A percentile compares a stretch with the other conserved stretches of the same genome.
These are phyloP conservation scores for Drosophila tani DNA, from an alignment of 1,140 invertebrate species.

Conservation along the genomic window DNA sequence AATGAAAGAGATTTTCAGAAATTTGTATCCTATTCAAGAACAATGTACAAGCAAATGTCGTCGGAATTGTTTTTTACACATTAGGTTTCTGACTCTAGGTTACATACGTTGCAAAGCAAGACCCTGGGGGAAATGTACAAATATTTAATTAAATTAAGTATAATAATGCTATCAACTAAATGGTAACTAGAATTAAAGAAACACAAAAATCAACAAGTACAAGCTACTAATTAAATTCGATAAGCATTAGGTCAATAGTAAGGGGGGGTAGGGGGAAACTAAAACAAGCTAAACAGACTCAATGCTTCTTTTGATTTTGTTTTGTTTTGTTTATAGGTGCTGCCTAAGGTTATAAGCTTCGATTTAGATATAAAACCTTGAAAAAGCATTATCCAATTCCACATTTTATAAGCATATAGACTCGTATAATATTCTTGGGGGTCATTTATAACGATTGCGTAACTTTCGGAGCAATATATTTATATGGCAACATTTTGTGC, in stretches of 20 bases:
- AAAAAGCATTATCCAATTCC: conserved; percentile 75
- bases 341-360: conserved; percentile 47
- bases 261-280: conserved; percentile 41
- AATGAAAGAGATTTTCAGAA: conserved; percentile 37
- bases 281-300: conserved; percentile 40
- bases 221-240: conserved; percentile 68
- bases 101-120: conserved; percentile 45
- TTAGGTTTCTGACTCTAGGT: conserved; percentile 30
- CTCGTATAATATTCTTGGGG: conserved; percentile 36
- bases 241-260: conserved; percentile 57
- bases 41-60: conserved; percentile 52
- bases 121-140: conserved; percentile 66
- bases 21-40: conserved; percentile 51
- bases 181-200: conserved; percentile 66
- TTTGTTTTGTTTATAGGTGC: conserved; percentile 1
- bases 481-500: conserved; percentile 78
- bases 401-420: conserved; percentile 49
- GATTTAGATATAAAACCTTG: conserved; percentile 67
- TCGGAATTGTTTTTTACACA: conserved; percentile 50
- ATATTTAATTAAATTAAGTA: conserved; percentile 50
- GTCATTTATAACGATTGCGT: conserved; percentile 59
- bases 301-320: conserved; percentile 27
- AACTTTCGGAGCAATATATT: conserved; percentile 48
- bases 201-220: conserved; percentile 69
- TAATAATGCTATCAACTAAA: conserved; percentile 60